Evolutionary conservation across 2,113 vertebrate genomes (phyloP).

Genomic region (Corvus cornix): DNA sequence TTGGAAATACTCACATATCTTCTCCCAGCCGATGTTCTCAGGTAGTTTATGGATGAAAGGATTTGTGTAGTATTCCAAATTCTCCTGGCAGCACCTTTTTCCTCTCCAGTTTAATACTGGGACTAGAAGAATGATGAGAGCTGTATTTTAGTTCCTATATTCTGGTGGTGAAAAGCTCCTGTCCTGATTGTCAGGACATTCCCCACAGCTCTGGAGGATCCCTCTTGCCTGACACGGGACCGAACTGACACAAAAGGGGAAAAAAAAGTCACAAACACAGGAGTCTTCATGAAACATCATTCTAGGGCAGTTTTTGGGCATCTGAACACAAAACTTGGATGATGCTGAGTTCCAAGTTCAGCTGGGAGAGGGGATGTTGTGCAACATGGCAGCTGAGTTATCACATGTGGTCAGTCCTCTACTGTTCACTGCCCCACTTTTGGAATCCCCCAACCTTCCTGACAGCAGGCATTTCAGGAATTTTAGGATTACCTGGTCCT

Average conservation of each 20-base stretch:
- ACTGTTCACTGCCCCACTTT: not conserved
- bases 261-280: rapidly evolving
- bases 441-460: not conserved
- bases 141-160: not conserved
- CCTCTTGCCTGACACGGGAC: rapidly evolving
- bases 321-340: not conserved
- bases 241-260: not conserved
- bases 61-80: not conserved
- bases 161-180: not conserved
- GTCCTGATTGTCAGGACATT: rapidly evolving
- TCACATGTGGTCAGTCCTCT: not conserved
- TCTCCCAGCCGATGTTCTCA: not conserved
- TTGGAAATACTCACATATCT: not conserved
- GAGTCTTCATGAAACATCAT: not conserved
- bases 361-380: not conserved
- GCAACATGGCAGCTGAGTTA: rapidly evolving
- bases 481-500: not conserved
- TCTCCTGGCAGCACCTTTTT: not conserved
- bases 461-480: not conserved
- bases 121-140: not conserved
- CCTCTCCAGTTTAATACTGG: not conserved
- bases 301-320: rapidly evolving
- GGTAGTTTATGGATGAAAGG: not conserved
- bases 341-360: not conserved
- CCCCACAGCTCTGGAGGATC: not conserved